These are phyloP conservation scores for Lampropteryx suffumata DNA, from an alignment of 2,888 invertebrate species.

Conservation along the genomic window DNA sequence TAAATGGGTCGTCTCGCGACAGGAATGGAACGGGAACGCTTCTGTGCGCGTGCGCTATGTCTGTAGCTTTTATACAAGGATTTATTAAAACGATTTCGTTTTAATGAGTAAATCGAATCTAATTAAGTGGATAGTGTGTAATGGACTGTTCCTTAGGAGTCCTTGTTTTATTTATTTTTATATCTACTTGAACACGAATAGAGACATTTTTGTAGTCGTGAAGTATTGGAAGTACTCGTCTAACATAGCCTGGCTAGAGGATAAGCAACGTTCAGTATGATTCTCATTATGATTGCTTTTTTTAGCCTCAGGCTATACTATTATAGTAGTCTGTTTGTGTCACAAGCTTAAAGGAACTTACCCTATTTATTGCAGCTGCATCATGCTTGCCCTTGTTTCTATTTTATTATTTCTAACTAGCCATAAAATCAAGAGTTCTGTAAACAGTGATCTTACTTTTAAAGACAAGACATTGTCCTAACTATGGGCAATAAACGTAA, in stretches of 20 bases:
- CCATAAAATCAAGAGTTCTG: conserved; percentile 23
- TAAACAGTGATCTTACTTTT: conserved; percentile 26
- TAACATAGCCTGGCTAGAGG: no score
- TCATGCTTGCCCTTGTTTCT: conserved; percentile 4
- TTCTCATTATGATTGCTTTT: no score
- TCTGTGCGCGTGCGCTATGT: conserved; percentile 45
- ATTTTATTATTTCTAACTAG: conserved; percentile 14
- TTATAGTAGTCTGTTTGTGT: no score
- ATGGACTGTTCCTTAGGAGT: conserved; percentile 6
- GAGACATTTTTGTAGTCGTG: background rate
- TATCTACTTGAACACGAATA: conserved; percentile 4
- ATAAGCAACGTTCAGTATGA: no score
- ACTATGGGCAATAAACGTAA: conserved; percentile 34
- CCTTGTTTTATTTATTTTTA: background rate
- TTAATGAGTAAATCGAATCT: conserved; percentile 11
- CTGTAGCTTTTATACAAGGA: conserved; percentile 9
- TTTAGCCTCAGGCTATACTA: no score
- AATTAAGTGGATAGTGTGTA: conserved; percentile 14
- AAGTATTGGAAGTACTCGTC: no score
- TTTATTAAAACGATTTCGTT: conserved; percentile 21
- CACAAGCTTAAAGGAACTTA: no score
- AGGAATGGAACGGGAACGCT: conserved; percentile 53
- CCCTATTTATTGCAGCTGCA: conserved; percentile 6
- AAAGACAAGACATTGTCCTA: conserved; percentile 34
- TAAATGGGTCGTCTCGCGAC: conserved; percentile 52